These are phyloP conservation scores for Virgularia gustaviana DNA, from an alignment of 92 coral and sea anemone genomes.

Conservation along the genomic window DNA sequence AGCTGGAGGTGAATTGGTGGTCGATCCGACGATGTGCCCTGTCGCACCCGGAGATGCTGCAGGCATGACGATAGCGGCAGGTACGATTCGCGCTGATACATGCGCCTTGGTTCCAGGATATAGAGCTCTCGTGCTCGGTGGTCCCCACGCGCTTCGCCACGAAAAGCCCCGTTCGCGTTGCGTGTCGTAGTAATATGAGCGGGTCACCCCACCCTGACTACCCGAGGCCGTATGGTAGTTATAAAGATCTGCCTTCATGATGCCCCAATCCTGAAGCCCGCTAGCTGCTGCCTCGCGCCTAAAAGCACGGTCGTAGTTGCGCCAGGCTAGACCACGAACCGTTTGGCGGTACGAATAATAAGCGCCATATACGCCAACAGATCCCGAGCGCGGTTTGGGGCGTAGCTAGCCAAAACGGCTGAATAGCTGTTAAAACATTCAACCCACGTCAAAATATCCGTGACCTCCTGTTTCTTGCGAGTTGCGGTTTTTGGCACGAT, in stretches of 20 bases:
- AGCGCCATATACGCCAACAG: slow-evolving; percentile 12
- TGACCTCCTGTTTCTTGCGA: background rate
- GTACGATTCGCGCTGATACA: background rate
- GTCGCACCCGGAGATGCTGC: background rate
- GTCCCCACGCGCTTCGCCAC: slow-evolving; percentile 3
- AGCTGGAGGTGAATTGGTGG: background rate
- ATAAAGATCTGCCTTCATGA: background rate
- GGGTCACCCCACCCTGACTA: no score
- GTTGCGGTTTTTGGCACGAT: background rate
- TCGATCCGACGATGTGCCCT: background rate
- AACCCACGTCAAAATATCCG: background rate
- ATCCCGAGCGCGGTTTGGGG: slow-evolving; percentile 1
- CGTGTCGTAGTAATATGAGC: no score
- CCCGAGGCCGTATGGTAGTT: slow-evolving; percentile 16
- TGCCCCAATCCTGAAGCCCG: slow-evolving; percentile 11
- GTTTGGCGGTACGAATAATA: slow-evolving; percentile 13
- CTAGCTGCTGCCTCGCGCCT: slow-evolving; percentile 14
- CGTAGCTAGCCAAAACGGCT: background rate
- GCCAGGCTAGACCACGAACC: background rate
- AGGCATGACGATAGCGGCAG: slow-evolving; percentile 1
- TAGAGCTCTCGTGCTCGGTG: background rate
- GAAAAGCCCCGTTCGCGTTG: background rate
- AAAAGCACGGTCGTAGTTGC: slow-evolving; percentile 10
- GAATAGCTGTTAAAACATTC: slow-evolving; percentile 17
- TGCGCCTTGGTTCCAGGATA: background rate